A percentile compares a stretch with the other conserved stretches of the same genome.
Conservation (phyloP, 2,888 invertebrate species). For the Sphaerophoria rueppellii region DNA sequence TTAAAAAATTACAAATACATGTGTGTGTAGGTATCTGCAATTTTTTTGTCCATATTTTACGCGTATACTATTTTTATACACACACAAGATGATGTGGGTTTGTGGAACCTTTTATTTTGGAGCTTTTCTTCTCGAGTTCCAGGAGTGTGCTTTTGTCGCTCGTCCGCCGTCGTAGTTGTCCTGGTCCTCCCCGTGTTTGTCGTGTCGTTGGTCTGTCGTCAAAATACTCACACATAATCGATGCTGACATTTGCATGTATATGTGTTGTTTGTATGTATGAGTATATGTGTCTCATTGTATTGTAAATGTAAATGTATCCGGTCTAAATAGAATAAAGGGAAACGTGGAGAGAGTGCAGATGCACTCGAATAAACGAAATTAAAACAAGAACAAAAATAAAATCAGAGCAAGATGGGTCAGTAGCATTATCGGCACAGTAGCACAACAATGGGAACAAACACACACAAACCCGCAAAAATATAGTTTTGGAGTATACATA, state of each 20-base stretch:
- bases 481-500: not conserved
- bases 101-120: slow-evolving; percentile 26
- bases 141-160: slow-evolving; percentile 38
- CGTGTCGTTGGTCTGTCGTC: not conserved
- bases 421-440: slow-evolving; percentile 72
- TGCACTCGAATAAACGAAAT: slow-evolving; percentile 55
- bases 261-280: slow-evolving; percentile 20
- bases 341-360: slow-evolving; percentile 63
- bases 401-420: slow-evolving; percentile 74
- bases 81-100: not conserved
- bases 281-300: not conserved
- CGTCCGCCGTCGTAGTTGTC: too few species aligned
- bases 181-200: too few species aligned
- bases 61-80: slow-evolving; percentile 45
- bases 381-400: slow-evolving; percentile 20
- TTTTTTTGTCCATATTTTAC: slow-evolving; percentile 41
- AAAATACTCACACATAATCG: slow-evolving; percentile 36
- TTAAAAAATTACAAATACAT: slow-evolving; percentile 2
- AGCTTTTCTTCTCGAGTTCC: slow-evolving; percentile 57
- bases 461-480: slow-evolving; percentile 11
- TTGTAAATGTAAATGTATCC: slow-evolving; percentile 18
- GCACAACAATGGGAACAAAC: slow-evolving; percentile 70
- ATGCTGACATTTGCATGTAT: slow-evolving; percentile 12
- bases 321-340: slow-evolving; percentile 34
- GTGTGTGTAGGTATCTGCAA: slow-evolving; percentile 58